Base-by-base conservation (phyloP, 2,888 invertebrate species). In the Euzophera pinguis region DNA sequence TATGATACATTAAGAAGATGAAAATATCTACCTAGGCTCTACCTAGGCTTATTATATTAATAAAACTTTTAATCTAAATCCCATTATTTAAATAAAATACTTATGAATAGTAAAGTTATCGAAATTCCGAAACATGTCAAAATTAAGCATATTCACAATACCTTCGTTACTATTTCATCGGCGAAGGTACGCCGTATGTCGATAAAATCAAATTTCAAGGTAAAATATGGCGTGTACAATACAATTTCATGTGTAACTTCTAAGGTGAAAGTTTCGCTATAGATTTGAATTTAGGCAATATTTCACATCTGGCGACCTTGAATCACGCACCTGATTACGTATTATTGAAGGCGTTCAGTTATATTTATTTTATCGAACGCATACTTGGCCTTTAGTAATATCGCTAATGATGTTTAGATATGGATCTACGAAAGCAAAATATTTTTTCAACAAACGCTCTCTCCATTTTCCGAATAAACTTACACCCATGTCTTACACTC, bases 161-260 rank as follows among this genome's bases (percentile, higher is more conserved):
- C 47, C 17, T 17, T 32, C 10, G 7, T 9, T 9, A 10, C n/a
- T 47, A 47, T 32, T 32, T 22, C 8, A 37, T 17, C 37, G 37
- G 14, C 22, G 22, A 5, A 10, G 14, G 14, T 50, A 29, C 5
- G 27, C 32, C 13, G 55, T 57, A 39, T 59, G 57, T 63, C 65
- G 63, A 71, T 66, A 63, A 64, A 65, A 71, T 65, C 61, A 63
- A 52, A 59, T 64, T 71, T 65, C 80, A 81, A 80, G 83, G 83
- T 64, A 56, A 76, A 75, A 67, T 59, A 60, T 84, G 56, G 78
- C 84, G 80, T 84, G 85, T 60, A 61, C 63, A 70, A 63, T 61
- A 69, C 63, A 63, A 71, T 74, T 78, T 73, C 62, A 65, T 65
- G 63, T 70, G 64, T 64, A 64, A 69, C 70, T 64, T 64, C 66